Evolutionary conservation across 2,113 vertebrate genomes (phyloP).

Genomic region (Aix galericulata): DNA sequence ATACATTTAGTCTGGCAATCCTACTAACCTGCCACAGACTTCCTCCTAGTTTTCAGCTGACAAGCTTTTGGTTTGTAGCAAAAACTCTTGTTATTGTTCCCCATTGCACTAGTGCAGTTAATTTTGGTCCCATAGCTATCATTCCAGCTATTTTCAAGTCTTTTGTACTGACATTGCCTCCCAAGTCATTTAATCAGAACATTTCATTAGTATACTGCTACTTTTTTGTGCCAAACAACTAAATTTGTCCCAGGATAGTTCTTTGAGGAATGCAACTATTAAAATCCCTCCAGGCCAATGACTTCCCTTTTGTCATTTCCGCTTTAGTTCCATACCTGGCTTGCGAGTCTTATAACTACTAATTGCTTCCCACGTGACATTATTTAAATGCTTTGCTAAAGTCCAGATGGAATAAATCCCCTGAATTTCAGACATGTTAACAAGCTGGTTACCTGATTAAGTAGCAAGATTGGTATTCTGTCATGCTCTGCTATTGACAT

Average conservation of each 20-base stretch:
- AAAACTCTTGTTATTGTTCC: not conserved
- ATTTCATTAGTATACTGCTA: not conserved
- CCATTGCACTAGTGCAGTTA: not conserved
- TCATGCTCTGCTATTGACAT: not conserved
- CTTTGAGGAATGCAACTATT: not conserved
- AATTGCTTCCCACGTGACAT: not conserved
- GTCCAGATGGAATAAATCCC: not conserved
- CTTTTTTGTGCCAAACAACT: not conserved
- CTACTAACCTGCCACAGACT: not conserved
- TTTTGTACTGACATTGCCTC: not conserved
- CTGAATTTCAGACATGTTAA: not conserved
- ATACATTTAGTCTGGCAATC: not conserved
- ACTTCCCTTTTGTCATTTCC: not conserved
- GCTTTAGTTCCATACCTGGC: not conserved
- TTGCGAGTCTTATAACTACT: not conserved
- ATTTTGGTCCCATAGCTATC: not conserved
- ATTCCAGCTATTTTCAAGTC: not conserved
- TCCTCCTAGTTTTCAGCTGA: not conserved
- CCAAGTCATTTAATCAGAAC: not conserved
- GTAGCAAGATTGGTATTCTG: not conserved
- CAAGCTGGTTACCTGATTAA: not conserved
- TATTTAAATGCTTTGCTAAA: not conserved
- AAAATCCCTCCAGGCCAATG: not conserved
- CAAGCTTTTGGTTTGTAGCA: not conserved
- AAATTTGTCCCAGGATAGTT: not conserved